Base-by-base conservation (phyloP, 2,113 vertebrate species). In the Cyphomyrus discorhynchus region DNA sequence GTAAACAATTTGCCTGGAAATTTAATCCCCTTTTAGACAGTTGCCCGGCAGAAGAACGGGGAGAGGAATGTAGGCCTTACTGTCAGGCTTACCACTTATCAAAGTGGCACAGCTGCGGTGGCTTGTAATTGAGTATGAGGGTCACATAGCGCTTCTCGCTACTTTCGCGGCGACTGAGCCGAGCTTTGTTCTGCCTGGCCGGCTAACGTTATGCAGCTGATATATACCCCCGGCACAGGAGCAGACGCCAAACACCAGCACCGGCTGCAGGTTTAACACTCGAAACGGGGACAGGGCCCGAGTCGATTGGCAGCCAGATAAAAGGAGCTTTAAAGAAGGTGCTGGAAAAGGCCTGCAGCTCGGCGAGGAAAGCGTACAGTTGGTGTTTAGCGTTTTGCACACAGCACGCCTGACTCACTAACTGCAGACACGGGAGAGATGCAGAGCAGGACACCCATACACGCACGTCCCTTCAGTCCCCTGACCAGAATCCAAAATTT, bases 21-120 rank as follows among this genome's bases (percentile, higher is more conserved):
- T 87, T 53, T 87, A 87, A 87, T 87, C 85, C 85, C 85, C 27
- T 87, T 87, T 87, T 87, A 87, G 85, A 53, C 85, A 53, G 85
- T 70, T 87, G 85, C 85, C 50, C 85, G 2, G 85, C 24, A 53
- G 85, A 53, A 39, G 85, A 35, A 53, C 47, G 85, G 47, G 50
- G 11, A 56, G n/a, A 21, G 50, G 50, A 87, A 87, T 87, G 47
- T 53, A 27, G 85, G 84, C 46, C 84, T 86, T 50, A 50, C 84
- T 86, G 84, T 50, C 47, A 49, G 85, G 85, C 85, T 56, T 87
- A 87, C 45, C 50, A 87, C 85, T 87, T 87, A 87, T 87, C 85
- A 53, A 87, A 53, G 85, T 24, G n/a, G 50, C 49, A 53, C 85
- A 87, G 85, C 85, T 87, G 85, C 85, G n/a, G 85, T 13, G 13